phyloP scores from a whole-genome alignment of 2,797 vertebrate species.

The Myiotriccus ornatus region DNA sequence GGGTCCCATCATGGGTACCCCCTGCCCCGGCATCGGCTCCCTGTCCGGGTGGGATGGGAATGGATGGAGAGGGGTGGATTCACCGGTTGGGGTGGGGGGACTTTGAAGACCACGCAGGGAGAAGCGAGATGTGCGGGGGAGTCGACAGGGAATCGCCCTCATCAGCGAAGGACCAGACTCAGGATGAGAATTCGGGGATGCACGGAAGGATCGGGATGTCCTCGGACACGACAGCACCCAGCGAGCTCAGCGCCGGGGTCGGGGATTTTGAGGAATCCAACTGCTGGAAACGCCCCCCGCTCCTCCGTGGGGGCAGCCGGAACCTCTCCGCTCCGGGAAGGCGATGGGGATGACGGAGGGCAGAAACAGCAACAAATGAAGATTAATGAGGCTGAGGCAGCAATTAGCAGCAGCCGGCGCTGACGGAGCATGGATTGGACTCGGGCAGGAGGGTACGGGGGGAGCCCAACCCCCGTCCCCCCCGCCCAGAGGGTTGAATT shows the following conservation, averaged over 20 bases:
- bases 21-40: not conserved
- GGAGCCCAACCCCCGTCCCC: accelerated
- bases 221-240: not conserved
- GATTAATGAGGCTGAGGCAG: slow-evolving; percentile 69
- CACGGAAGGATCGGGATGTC: accelerated
- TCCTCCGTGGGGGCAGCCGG: not conserved
- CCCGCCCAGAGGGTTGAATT: not conserved
- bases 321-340: not conserved
- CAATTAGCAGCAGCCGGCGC: not conserved
- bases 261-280: not conserved
- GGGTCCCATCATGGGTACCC: not conserved
- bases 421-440: not conserved
- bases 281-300: not conserved
- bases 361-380: slow-evolving; percentile 29
- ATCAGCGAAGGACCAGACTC: not conserved
- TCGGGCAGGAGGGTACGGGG: accelerated
- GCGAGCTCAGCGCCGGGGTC: accelerated
- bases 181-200: not conserved
- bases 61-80: not conserved
- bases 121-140: accelerated
- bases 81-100: accelerated
- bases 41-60: not conserved
- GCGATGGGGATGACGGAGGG: not conserved
- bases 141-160: accelerated
- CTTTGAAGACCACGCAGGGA: not conserved